phyloP scores from a whole-genome alignment of 2,888 invertebrate species.

The Pyrrhosoma nymphula region DNA sequence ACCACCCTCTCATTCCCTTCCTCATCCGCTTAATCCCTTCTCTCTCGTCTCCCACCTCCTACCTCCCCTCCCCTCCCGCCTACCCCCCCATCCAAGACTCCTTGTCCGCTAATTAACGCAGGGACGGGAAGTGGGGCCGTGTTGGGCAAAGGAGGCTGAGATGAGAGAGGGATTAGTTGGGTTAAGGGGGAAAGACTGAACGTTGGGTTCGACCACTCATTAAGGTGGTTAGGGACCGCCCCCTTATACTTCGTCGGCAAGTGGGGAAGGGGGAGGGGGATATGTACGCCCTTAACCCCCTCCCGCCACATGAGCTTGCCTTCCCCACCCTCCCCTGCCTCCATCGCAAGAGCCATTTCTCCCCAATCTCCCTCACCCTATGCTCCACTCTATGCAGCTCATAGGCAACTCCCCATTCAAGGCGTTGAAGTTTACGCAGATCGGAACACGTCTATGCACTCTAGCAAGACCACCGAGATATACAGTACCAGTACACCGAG shows the following conservation, averaged over 20 bases:
- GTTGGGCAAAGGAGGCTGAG: slow-evolving; percentile 42
- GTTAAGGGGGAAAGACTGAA: slow-evolving; percentile 63
- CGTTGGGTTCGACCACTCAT: slow-evolving; percentile 63
- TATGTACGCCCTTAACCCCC: neutral
- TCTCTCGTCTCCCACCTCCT: neutral
- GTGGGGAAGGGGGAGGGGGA: neutral
- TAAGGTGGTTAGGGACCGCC: slow-evolving; percentile 52
- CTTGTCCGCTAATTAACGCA: slow-evolving; percentile 65
- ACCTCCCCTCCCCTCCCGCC: neutral
- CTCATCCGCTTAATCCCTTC: neutral
- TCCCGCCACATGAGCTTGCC: neutral
- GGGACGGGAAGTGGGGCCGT: slow-evolving; percentile 37
- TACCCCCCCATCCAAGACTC: neutral
- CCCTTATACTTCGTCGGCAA: neutral
- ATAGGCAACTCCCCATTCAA: too few relatives aligned
- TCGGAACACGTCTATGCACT: too few relatives aligned
- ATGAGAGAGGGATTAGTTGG: slow-evolving; percentile 61
- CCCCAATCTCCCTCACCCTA: neutral
- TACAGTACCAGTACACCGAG: too few relatives aligned
- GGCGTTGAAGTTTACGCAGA: too few relatives aligned
- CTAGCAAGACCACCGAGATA: too few relatives aligned
- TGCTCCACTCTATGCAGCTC: neutral
- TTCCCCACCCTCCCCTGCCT: neutral
- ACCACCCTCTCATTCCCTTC: neutral
- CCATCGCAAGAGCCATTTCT: neutral